phyloP scores from a whole-genome alignment of 2,113 vertebrate genomes.

The Litocranius walleri region DNA sequence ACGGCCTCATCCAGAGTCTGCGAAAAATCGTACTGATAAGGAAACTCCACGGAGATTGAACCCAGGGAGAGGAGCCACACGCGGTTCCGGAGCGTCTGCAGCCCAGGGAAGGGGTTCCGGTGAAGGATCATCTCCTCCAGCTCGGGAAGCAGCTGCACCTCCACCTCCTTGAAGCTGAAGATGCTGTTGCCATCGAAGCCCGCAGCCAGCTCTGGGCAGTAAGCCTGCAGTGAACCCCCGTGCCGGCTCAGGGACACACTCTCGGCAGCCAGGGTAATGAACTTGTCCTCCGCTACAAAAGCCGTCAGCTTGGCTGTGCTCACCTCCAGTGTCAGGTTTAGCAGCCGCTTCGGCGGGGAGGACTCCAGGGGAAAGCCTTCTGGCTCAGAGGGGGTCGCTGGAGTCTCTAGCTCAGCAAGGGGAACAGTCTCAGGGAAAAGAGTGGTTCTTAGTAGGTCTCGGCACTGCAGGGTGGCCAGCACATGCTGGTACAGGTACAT shows the following conservation, averaged over 20 bases:
- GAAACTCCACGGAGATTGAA: slow-evolving; percentile 89
- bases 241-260: slow-evolving; percentile 83
- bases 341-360: slow-evolving; percentile 60
- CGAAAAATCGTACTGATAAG: slow-evolving; percentile 96
- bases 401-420: neutral
- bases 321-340: slow-evolving; percentile 86
- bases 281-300: slow-evolving; percentile 87
- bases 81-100: slow-evolving; percentile 85
- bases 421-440: neutral
- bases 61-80: slow-evolving; percentile 90
- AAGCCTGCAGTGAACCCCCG: slow-evolving; percentile 78
- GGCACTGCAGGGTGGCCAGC: slow-evolving; percentile 85
- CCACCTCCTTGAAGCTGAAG: slow-evolving; percentile 87
- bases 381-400: neutral
- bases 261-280: slow-evolving; percentile 86
- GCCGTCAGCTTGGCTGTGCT: slow-evolving; percentile 85
- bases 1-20: slow-evolving; percentile 91
- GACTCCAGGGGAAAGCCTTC: slow-evolving; percentile 15
- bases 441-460: slow-evolving; percentile 69
- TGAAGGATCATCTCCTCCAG: slow-evolving; percentile 88
- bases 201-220: slow-evolving; percentile 84
- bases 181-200: slow-evolving; percentile 95
- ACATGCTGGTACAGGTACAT: slow-evolving; percentile 95
- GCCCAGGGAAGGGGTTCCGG: slow-evolving; percentile 85
- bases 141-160: slow-evolving; percentile 85